These are phyloP conservation scores for Palloptera scutellata DNA, from an alignment of 2,888 invertebrate genomes.

Conservation along the genomic window DNA sequence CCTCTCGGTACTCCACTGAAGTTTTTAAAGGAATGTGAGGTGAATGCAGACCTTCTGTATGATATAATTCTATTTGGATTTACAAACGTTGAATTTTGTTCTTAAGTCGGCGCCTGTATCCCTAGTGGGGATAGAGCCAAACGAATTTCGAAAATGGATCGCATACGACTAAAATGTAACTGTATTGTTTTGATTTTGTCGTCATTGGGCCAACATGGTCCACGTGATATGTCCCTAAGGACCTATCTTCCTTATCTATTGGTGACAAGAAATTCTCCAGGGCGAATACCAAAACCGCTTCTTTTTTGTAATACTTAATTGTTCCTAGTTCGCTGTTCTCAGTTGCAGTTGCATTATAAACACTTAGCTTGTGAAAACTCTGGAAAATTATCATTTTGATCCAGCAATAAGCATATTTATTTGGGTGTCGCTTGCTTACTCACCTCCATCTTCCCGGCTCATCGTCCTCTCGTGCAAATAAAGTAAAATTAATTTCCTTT, in stretches of 20 bases:
- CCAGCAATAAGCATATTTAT: constrained; percentile 55
- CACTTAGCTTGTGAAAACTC: constrained; percentile 80
- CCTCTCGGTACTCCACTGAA: no score
- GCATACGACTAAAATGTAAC: no score
- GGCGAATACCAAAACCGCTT: constrained; percentile 88
- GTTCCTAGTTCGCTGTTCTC: constrained; percentile 87
- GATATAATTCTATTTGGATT: no score
- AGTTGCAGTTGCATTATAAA: constrained; percentile 78
- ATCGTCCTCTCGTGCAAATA: constrained; percentile 85
- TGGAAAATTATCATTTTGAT: constrained; percentile 93
- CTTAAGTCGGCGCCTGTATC: no score
- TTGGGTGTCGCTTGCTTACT: constrained; percentile 7
- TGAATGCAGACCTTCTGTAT: no score
- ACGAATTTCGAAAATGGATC: no score
- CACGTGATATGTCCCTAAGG: no score
- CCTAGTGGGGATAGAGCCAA: no score
- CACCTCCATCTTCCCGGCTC: constrained; percentile 65
- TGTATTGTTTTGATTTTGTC: not conserved
- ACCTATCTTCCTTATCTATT: no score
- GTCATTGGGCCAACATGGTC: no score
- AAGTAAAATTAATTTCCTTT: constrained; percentile 81
- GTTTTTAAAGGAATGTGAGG: no score
- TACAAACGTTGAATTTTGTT: no score
- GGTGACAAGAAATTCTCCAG: constrained; percentile 82
- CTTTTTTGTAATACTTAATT: constrained; percentile 82